These are phyloP conservation scores for Dynastes tityus DNA, from an alignment of 2,888 invertebrate species.

Conservation along the genomic window DNA sequence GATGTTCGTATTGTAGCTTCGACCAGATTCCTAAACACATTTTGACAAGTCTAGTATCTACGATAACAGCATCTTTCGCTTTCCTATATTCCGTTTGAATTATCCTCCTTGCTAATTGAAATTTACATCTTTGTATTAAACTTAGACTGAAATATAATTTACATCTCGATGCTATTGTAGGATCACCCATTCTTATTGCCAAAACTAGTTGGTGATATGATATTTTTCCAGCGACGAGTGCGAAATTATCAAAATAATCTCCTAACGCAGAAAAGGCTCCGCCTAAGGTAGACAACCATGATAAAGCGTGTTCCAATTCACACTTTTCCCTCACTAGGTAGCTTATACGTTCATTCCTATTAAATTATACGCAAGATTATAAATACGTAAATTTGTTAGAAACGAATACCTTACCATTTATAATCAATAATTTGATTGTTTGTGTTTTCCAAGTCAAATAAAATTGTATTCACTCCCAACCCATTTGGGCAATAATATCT, in stretches of 20 bases:
- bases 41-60: slow-evolving; percentile 79
- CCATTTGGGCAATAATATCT: slow-evolving; percentile 28
- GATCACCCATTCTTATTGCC: slow-evolving; percentile 87
- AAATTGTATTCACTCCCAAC: slow-evolving; percentile 23
- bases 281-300: slow-evolving; percentile 96
- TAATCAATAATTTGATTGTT: slow-evolving; percentile 77
- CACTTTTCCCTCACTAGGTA: slow-evolving; percentile 76
- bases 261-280: slow-evolving; percentile 97
- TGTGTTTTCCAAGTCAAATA: slow-evolving; percentile 43
- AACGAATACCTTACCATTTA: slow-evolving; percentile 75
- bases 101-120: slow-evolving; percentile 77
- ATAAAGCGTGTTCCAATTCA: slow-evolving; percentile 89
- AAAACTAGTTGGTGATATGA: slow-evolving; percentile 88
- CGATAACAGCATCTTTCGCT: slow-evolving; percentile 64
- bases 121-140: slow-evolving; percentile 85
- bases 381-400: slow-evolving; percentile 23
- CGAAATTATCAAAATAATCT: slow-evolving; percentile 87
- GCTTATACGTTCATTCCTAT: slow-evolving; percentile 73
- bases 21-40: slow-evolving; percentile 94
- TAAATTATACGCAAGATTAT: slow-evolving; percentile 53
- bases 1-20: slow-evolving; percentile 79
- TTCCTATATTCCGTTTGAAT: slow-evolving; percentile 74
- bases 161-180: slow-evolving; percentile 86
- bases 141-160: slow-evolving; percentile 90
- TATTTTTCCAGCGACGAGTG: slow-evolving; percentile 90